Conservation (phyloP, 2,888 invertebrate species). For the Eurytoma adleriae region DNA sequence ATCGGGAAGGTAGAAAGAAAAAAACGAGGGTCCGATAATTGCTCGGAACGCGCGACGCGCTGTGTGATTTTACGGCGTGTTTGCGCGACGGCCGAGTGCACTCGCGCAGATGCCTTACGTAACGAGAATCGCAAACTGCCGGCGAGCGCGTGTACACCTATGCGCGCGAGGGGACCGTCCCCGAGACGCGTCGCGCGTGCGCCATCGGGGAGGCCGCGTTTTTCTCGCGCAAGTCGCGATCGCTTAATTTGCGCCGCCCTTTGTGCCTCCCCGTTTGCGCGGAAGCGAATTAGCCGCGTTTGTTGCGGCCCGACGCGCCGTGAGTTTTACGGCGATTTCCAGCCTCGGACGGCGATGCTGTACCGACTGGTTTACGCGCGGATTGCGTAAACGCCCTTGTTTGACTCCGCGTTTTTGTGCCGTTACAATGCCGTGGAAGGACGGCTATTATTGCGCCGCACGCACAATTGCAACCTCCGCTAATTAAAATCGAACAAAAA, state of each 20-base stretch:
- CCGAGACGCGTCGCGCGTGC: conserved; percentile 21
- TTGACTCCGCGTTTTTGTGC: neutral
- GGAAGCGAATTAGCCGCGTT: conserved; percentile 37
- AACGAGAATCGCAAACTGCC: conserved; percentile 40
- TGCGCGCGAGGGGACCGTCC: neutral
- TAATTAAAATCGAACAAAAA: too few relatives aligned
- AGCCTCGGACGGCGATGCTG: neutral
- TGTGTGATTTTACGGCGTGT: conserved; percentile 32
- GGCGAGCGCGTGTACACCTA: neutral
- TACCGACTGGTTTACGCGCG: neutral
- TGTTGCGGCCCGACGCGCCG: conserved; percentile 1
- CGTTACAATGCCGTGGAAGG: too few relatives aligned
- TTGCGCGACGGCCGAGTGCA: neutral
- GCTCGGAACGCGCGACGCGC: neutral
- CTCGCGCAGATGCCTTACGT: conserved; percentile 28
- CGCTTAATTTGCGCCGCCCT: neutral
- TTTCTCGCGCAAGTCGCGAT: conserved; percentile 10
- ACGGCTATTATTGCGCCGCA: too few relatives aligned
- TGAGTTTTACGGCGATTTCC: conserved; percentile 22
- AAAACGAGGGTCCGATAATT: conserved; percentile 15
- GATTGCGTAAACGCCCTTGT: conserved; percentile 23
- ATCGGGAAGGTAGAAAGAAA: neutral
- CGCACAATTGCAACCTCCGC: too few relatives aligned
- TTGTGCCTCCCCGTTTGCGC: conserved; percentile 32
- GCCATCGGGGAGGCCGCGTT: conserved; percentile 1